These are phyloP conservation scores for Oscheius sp. DNA, from an alignment of 2,888 invertebrate genomes.

Conservation along the genomic window DNA sequence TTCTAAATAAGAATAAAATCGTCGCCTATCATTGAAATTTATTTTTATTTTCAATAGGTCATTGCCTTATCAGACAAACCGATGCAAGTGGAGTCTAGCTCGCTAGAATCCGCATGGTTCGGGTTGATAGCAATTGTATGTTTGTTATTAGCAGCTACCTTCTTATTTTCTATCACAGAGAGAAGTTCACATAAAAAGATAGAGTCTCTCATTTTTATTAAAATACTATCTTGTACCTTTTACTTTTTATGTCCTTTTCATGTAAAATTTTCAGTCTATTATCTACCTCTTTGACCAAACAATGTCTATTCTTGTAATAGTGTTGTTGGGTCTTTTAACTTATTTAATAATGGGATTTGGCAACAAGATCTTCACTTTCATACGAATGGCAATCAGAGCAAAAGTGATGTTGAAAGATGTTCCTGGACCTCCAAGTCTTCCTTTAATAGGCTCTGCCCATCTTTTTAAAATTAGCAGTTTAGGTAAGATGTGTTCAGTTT, in stretches of 20 bases:
- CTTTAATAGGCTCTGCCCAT: slow-evolving; percentile 49
- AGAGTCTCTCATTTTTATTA: too few species aligned
- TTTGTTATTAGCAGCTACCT: too few species aligned
- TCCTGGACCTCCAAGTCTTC: slow-evolving; percentile 47
- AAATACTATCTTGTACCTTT: not conserved
- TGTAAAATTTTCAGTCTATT: too few species aligned
- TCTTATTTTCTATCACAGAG: slow-evolving; percentile 1
- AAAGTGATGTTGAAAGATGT: slow-evolving; percentile 29
- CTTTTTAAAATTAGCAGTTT: slow-evolving; percentile 49
- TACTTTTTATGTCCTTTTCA: too few species aligned
- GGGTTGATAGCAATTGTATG: too few species aligned
- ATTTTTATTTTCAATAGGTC: too few species aligned
- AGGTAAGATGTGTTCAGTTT: too few species aligned
- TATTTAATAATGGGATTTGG: slow-evolving; percentile 2
- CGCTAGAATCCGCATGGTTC: not conserved
- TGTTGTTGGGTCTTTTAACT: not conserved
- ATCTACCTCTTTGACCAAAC: not conserved
- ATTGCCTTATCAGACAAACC: slow-evolving; percentile 2
- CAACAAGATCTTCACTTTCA: slow-evolving; percentile 3
- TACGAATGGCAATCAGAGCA: slow-evolving; percentile 1
- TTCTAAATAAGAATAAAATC: too few species aligned
- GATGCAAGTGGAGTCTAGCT: slow-evolving; percentile 5
- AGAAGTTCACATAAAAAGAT: too few species aligned
- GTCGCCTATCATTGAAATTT: too few species aligned
- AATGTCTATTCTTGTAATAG: slow-evolving; percentile 18